phyloP scores from a whole-genome alignment of 2,113 vertebrate species.

The Centropristis striata region DNA sequence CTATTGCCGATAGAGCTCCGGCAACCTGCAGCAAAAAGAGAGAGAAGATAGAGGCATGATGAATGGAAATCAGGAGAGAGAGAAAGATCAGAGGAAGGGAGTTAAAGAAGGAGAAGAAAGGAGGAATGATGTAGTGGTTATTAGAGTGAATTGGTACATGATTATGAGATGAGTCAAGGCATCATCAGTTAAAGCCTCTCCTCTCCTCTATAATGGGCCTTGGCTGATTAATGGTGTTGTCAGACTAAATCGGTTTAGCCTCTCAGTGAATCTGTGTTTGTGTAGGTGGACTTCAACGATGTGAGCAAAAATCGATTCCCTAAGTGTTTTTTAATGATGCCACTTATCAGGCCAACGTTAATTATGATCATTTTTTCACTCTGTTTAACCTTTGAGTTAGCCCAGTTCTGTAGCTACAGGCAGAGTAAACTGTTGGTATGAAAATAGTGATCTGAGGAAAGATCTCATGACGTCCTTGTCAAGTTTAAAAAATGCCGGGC shows the following conservation, averaged over 20 bases:
- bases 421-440: neutral
- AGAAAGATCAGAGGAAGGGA: slow-evolving; percentile 11
- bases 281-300: slow-evolving; percentile 34
- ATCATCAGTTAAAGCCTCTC: slow-evolving; percentile 16
- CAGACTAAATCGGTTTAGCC: slow-evolving; percentile 40
- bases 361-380: neutral
- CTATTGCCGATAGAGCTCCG: slow-evolving; percentile 88
- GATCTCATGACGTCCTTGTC: neutral
- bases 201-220: slow-evolving; percentile 22
- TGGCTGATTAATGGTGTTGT: slow-evolving; percentile 37
- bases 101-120: slow-evolving; percentile 1
- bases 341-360: slow-evolving; percentile 34
- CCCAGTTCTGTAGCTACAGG: neutral
- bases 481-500: neutral
- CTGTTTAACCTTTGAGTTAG: slow-evolving; percentile 20
- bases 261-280: slow-evolving; percentile 45
- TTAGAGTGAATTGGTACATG: slow-evolving; percentile 18
- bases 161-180: slow-evolving; percentile 26
- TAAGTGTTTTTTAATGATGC: slow-evolving; percentile 59
- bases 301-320: slow-evolving; percentile 30
- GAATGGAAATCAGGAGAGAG: slow-evolving; percentile 27
- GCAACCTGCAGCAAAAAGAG: slow-evolving; percentile 86
- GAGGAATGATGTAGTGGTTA: slow-evolving; percentile 17
- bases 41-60: neutral
- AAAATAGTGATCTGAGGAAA: slow-evolving; percentile 6